Conservation (phyloP, 2,888 invertebrate species). For the Tachina grossa region DNA sequence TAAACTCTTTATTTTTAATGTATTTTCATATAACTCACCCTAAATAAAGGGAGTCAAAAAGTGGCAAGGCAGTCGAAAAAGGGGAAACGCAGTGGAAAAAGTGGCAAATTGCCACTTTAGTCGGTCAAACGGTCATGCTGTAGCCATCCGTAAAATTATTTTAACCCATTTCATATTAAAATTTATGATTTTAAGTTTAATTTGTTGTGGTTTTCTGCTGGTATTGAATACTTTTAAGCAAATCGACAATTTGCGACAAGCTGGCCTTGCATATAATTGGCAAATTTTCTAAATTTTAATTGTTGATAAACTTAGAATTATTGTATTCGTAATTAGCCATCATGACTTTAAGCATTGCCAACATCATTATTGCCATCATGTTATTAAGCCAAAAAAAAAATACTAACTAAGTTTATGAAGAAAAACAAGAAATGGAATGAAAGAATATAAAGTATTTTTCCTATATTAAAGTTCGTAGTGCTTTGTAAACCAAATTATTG, state of each 20-base stretch:
- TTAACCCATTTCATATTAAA: conserved; percentile 49
- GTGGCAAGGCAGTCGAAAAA: too few relatives aligned
- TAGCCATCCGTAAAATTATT: conserved; percentile 33
- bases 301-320: conserved; percentile 17
- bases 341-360: background rate
- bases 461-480: too few relatives aligned
- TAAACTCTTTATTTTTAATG: too few relatives aligned
- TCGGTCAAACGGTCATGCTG: too few relatives aligned
- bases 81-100: too few relatives aligned
- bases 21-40: too few relatives aligned
- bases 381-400: conserved; percentile 22
- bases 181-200: conserved; percentile 61
- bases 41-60: too few relatives aligned
- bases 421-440: background rate
- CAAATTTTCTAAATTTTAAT: conserved; percentile 34
- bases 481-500: too few relatives aligned
- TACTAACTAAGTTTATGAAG: background rate
- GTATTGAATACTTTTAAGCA: background rate
- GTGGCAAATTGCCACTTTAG: too few relatives aligned
- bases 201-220: conserved; percentile 63
- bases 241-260: conserved; percentile 25
- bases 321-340: conserved; percentile 19
- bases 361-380: background rate
- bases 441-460: too few relatives aligned
- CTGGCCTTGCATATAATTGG: conserved; percentile 30